phyloP scores from a whole-genome alignment of 2,888 invertebrate genomes.

The Panorpa germanica region DNA sequence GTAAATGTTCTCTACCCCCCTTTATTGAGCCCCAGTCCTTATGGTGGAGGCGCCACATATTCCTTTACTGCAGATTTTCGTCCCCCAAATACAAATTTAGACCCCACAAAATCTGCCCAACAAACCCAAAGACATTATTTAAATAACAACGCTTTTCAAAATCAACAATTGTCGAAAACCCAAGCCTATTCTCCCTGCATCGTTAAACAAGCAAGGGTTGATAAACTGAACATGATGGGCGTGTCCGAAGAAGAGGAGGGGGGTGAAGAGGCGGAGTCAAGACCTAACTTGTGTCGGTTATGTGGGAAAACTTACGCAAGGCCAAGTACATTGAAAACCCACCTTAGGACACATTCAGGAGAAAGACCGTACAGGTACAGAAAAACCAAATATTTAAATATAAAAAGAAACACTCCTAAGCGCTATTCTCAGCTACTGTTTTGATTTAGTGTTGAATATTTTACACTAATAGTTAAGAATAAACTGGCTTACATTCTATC shows the following conservation, averaged over 20 bases:
- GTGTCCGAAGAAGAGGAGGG: constrained; percentile 46
- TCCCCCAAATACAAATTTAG: constrained; percentile 31
- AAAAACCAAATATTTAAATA: no score
- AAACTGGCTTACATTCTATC: no score
- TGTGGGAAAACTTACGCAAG: constrained; percentile 95
- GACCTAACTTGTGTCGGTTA: constrained; percentile 80
- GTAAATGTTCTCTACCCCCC: constrained; percentile 46
- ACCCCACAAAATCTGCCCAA: constrained; percentile 21
- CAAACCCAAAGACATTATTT: constrained; percentile 14
- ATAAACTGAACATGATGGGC: no score
- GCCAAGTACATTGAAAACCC: constrained; percentile 93
- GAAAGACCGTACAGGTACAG: constrained; percentile 20
- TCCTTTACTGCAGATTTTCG: constrained; percentile 71
- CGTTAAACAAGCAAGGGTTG: no score
- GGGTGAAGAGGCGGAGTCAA: constrained; percentile 30
- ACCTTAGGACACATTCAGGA: constrained; percentile 76
- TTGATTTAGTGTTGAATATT: no score
- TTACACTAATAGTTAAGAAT: no score
- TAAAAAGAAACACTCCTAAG: no score
- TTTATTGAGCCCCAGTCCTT: constrained; percentile 42
- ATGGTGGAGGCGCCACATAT: constrained; percentile 52
- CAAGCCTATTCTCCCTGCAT: constrained; percentile 1
- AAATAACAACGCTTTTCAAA: neutral
- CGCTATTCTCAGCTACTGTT: no score
- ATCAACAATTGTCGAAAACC: neutral